A percentile compares a stretch with the other conserved stretches of the same genome.
These are phyloP conservation scores for Acleris emargana DNA, from an alignment of 2,888 invertebrate species.

Conservation along the genomic window DNA sequence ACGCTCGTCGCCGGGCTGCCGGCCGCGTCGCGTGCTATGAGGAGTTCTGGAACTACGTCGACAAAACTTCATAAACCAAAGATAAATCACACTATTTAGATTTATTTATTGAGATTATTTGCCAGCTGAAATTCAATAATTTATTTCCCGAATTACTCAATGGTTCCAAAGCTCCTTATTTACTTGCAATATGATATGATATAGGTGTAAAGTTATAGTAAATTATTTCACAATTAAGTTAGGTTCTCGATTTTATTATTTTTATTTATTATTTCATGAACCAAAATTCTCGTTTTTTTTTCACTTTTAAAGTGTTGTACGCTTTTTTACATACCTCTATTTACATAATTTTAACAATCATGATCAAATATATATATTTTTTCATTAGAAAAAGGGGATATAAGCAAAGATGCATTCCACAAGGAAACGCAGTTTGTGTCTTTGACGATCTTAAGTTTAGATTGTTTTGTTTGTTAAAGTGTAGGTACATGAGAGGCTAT, in stretches of 20 bases:
- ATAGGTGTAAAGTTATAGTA: slow-evolving; percentile 81
- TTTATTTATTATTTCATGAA: slow-evolving; percentile 77
- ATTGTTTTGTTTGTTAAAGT: slow-evolving; percentile 65
- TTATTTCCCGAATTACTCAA: slow-evolving; percentile 68
- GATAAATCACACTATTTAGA: slow-evolving; percentile 77
- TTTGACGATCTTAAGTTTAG: slow-evolving; percentile 72
- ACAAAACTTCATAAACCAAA: slow-evolving; percentile 74
- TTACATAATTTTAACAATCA: slow-evolving; percentile 77
- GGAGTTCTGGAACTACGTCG: slow-evolving; percentile 79
- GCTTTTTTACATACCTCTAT: slow-evolving; percentile 81
- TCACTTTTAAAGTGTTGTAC: slow-evolving; percentile 80
- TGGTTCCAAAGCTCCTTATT: slow-evolving; percentile 81
- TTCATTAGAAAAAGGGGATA: slow-evolving; percentile 67
- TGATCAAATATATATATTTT: slow-evolving; percentile 78
- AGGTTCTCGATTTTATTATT: slow-evolving; percentile 76
- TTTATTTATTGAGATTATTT: slow-evolving; percentile 72
- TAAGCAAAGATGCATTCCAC: slow-evolving; percentile 75
- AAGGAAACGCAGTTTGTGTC: slow-evolving; percentile 68
- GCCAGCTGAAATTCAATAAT: slow-evolving; percentile 65
- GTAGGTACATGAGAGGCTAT: slow-evolving; percentile 75
- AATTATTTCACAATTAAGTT: slow-evolving; percentile 82
- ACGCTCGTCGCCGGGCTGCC: slow-evolving; percentile 39
- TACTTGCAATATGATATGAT: slow-evolving; percentile 80
- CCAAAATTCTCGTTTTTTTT: slow-evolving; percentile 75
- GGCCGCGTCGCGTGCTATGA: slow-evolving; percentile 51